phyloP scores from a whole-genome alignment of 2,797 vertebrate species.

The Tadarida brasiliensis region DNA sequence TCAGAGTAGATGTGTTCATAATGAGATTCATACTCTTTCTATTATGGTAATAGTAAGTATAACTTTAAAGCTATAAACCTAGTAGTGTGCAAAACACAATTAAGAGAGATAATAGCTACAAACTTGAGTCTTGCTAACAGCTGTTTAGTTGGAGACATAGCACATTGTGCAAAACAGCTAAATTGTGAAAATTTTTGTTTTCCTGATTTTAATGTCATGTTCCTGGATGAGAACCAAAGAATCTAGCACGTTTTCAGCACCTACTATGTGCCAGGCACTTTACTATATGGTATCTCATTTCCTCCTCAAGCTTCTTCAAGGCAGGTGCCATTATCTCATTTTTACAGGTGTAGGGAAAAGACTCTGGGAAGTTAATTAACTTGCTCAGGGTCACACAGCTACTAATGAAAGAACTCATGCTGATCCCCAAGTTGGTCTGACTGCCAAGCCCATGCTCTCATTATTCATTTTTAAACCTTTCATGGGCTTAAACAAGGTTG shows the following conservation, averaged over 20 bases:
- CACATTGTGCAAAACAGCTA: slow-evolving; percentile 44
- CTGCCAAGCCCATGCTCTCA: not conserved
- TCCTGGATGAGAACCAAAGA: slow-evolving; percentile 34
- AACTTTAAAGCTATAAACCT: slow-evolving; percentile 64
- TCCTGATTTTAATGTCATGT: slow-evolving; percentile 27
- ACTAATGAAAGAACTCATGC: not conserved
- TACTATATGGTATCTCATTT: slow-evolving; percentile 12
- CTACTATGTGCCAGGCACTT: slow-evolving; percentile 61
- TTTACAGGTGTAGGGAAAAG: slow-evolving; percentile 38
- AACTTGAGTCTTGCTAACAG: slow-evolving; percentile 32
- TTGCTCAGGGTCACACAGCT: not conserved
- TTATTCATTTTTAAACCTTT: not conserved
- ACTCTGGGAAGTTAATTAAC: not conserved
- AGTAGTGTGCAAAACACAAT: slow-evolving; percentile 68
- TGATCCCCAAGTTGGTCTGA: not conserved
- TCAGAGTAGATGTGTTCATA: not conserved
- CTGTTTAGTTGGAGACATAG: not conserved
- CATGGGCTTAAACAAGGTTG: not conserved
- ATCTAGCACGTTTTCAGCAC: slow-evolving; percentile 34
- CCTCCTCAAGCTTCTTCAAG: slow-evolving; percentile 11
- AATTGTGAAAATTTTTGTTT: slow-evolving; percentile 30
- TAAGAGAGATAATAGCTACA: slow-evolving; percentile 33
- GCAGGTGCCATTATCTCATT: not conserved
- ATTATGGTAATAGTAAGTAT: slow-evolving; percentile 25
- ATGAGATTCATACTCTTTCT: not conserved